Conservation (phyloP, 2,888 invertebrate genomes). For the Trisateles emortualis region DNA sequence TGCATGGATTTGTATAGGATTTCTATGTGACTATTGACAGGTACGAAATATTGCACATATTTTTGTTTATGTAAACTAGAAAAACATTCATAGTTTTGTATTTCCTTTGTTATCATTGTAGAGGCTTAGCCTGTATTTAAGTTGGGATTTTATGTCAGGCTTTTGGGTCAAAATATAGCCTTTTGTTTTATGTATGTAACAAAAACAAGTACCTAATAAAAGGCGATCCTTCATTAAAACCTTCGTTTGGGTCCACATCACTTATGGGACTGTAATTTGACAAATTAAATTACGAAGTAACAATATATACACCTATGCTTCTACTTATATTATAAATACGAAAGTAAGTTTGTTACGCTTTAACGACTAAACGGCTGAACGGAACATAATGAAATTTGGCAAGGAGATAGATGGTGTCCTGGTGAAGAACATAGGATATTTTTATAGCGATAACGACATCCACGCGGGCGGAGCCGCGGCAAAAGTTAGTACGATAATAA, state of each 20-base stretch:
- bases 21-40: not conserved
- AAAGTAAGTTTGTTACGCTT: too few relatives aligned
- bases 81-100: conserved; percentile 5
- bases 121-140: conserved; percentile 17
- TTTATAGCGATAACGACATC: too few relatives aligned
- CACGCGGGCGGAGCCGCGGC: too few relatives aligned
- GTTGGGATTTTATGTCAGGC: conserved; percentile 29
- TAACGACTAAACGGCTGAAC: too few relatives aligned
- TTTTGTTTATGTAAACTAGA: conserved; percentile 1
- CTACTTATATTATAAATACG: too few relatives aligned
- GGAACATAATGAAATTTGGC: too few relatives aligned
- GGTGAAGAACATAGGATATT: too few relatives aligned
- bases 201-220: conserved; percentile 45
- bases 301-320: conserved; percentile 18
- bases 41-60: not conserved
- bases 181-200: conserved; percentile 38
- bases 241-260: conserved; percentile 44
- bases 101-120: conserved; percentile 7
- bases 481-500: too few relatives aligned
- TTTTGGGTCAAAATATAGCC: conserved; percentile 30
- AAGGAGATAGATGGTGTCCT: too few relatives aligned
- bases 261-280: conserved; percentile 53
- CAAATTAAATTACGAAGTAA: conserved; percentile 57
- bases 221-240: conserved; percentile 33
- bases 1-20: conserved; percentile 2